These are phyloP conservation scores for Egretta garzetta DNA, from an alignment of 2,113 vertebrate genomes.

Conservation along the genomic window DNA sequence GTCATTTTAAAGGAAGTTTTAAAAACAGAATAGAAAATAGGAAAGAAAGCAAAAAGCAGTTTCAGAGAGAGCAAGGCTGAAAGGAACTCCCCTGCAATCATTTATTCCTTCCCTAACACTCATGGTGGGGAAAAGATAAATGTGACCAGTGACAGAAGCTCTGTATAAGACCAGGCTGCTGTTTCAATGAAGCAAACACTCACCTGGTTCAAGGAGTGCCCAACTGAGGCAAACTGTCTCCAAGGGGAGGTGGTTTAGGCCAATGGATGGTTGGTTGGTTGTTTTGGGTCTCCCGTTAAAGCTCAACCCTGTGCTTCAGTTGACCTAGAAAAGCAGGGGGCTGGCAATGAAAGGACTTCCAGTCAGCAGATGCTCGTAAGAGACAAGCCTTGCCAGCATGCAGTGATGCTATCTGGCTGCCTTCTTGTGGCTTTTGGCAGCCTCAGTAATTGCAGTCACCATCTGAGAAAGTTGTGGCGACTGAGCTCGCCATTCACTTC, in stretches of 20 bases:
- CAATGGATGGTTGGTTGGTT: background rate
- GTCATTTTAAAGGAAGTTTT: background rate
- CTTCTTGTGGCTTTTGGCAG: slow-evolving; percentile 22
- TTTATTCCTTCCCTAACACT: background rate
- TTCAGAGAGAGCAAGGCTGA: background rate
- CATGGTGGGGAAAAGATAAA: background rate
- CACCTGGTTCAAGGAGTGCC: background rate
- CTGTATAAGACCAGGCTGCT: background rate
- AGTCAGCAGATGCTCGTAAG: background rate
- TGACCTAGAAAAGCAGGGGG: background rate
- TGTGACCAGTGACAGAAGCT: fast-evolving
- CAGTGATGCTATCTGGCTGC: background rate
- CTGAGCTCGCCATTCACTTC: fast-evolving
- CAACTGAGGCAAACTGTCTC: background rate
- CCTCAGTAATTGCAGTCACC: background rate
- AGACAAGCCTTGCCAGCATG: background rate
- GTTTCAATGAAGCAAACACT: background rate
- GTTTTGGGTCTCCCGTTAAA: background rate
- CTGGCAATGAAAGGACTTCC: background rate
- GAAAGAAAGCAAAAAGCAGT: background rate
- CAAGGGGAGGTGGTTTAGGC: background rate
- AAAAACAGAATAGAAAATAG: background rate
- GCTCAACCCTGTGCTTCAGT: background rate
- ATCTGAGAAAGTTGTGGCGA: background rate
- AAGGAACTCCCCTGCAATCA: background rate